Evolutionary conservation across 1,140 invertebrate genomes (phyloP).

Genomic region (Drosophila mayri): DNA sequence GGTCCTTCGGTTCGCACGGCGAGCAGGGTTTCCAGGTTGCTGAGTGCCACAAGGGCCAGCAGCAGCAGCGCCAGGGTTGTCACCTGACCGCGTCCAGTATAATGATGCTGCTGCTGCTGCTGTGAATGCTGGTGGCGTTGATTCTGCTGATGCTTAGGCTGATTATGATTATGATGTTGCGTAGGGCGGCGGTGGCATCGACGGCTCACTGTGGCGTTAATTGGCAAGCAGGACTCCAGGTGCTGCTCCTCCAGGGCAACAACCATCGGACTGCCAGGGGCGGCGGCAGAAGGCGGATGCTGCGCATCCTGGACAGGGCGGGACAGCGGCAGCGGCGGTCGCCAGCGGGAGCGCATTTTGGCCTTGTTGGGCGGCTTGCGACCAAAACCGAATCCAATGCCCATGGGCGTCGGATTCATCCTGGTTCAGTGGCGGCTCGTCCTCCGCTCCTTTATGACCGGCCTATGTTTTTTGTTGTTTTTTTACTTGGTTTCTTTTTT

Average conservation of each 20-base stretch:
- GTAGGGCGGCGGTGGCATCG: constrained; percentile 11
- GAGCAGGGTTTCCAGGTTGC: constrained; percentile 65
- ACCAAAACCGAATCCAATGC: constrained; percentile 78
- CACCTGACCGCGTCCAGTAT: constrained; percentile 30
- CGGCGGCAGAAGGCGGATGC: neutral
- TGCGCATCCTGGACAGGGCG: neutral
- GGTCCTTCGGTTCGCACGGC: constrained; percentile 56
- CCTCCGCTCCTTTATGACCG: constrained; percentile 3
- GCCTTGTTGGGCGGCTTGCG: constrained; percentile 68
- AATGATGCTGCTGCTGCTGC: constrained; percentile 1
- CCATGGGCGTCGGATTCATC: constrained; percentile 80
- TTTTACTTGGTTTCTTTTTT: neutral
- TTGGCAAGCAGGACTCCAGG: constrained; percentile 2
- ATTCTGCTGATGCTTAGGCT: neutral
- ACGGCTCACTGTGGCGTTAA: constrained; percentile 2
- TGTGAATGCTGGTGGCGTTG: constrained; percentile 5
- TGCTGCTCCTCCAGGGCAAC: neutral
- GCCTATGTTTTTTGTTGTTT: neutral
- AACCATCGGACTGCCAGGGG: neutral
- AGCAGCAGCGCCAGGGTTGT: constrained; percentile 60
- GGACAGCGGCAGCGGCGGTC: constrained; percentile 14
- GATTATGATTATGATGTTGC: constrained; percentile 3
- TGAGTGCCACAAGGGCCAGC: constrained; percentile 61
- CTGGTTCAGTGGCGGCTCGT: constrained; percentile 43
- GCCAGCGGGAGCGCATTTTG: constrained; percentile 70